Base-by-base conservation (phyloP, 64 coral and sea anemone genomes). In the Dendrophyllia cribrosa region DNA sequence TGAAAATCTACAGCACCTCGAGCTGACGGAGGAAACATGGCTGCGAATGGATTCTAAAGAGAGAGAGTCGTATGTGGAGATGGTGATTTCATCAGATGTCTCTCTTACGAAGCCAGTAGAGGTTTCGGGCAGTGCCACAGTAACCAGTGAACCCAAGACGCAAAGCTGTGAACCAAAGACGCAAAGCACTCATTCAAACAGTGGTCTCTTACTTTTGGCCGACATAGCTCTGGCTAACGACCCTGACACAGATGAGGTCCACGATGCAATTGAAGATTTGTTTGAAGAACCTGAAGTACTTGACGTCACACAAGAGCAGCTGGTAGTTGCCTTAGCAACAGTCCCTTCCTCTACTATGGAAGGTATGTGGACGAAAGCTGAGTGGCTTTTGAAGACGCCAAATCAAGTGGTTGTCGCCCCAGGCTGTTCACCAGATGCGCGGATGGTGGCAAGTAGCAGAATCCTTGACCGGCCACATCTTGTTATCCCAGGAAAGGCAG, bases 391-490 rank as follows among this genome's bases (percentile, higher is more conserved):
- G 7, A 79, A 49, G 17, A 70, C 60, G 45, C 76, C 63, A 51
- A 64, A 76, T 45, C 43, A 80, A 67, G 63, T 81, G 16, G 13
- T 60, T 11, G 21, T 26, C 19, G 88, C 61, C 55, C 76, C 74
- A 76, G 88, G 88, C 9, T 89, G 88, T 69, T 21, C 52, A 46
- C 72, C 72, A 21, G 26, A 63, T 65, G 17, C 60, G 46, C 26
- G 74, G 43, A 90, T 90, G 86, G 88, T 90, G 58, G 62, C 88
- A 43, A 90, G 88, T 90, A 43, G 20, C 44, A 79, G 61, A 14
- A 66, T 19, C 58, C 48, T 21, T 21, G 64, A 81, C 13, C 74
- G 88, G 44, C 76, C 88, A 25, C 64, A 70, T 50, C 47, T 90
- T 65, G 88, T 90, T 47, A 90, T 76, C 61, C 74, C 48, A 58